Evolutionary conservation across 2,888 invertebrate genomes (phyloP).

Genomic region (Invenusta paracnida): DNA sequence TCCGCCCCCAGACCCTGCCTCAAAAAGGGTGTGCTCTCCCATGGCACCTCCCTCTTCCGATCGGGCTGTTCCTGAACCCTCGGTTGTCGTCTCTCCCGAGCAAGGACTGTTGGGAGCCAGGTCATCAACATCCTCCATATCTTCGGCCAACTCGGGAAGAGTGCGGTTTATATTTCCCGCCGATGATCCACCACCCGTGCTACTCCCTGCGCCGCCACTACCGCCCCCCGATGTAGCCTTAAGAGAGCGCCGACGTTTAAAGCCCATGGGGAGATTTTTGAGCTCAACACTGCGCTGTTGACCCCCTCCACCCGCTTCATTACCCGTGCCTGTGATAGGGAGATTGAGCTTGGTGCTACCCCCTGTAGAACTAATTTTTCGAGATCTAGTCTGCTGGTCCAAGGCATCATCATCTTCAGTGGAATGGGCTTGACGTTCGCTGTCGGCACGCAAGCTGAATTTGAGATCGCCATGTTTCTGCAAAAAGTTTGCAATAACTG

Average conservation of each 20-base stretch:
- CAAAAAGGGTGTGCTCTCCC: background rate
- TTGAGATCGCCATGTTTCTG: conserved; percentile 42
- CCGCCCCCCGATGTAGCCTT: background rate
- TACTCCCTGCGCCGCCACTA: background rate
- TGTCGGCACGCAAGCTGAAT: conserved; percentile 30
- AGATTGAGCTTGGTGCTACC: background rate
- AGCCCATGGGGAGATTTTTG: conserved; percentile 38
- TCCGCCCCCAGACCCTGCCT: background rate
- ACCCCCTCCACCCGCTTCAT: background rate
- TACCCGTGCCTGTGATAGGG: too few relatives aligned
- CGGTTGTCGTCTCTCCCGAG: conserved; percentile 4
- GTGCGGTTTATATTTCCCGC: conserved; percentile 15
- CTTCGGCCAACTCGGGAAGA: conserved; percentile 39
- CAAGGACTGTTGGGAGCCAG: conserved; percentile 33
- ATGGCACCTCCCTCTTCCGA: background rate
- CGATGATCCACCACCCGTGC: background rate
- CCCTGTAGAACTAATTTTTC: conserved; percentile 28
- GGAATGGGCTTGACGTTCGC: background rate
- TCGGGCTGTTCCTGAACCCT: background rate
- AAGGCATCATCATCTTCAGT: conserved; percentile 14
- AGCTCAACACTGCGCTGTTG: background rate
- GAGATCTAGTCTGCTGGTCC: background rate
- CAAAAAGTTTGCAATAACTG: too few relatives aligned
- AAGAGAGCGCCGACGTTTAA: conserved; percentile 22
- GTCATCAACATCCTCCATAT: conserved; percentile 32